Percentiles rank a stretch among this genome's conserved stretches.
phyloP scores from a whole-genome alignment of 2,888 invertebrate species.

The Papilio protenor region DNA sequence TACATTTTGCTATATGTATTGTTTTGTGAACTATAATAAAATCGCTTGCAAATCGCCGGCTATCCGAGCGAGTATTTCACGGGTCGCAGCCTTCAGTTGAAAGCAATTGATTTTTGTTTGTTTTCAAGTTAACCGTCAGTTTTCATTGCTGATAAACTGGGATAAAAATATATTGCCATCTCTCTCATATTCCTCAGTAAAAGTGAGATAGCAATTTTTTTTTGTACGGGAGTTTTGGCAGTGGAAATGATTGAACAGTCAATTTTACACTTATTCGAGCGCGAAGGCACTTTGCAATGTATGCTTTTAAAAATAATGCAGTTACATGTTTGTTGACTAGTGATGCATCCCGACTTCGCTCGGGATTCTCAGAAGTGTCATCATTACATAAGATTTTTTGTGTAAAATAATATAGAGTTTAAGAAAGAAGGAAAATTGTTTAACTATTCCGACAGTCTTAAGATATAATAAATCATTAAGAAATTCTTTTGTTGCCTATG shows the following conservation, averaged over 20 bases:
- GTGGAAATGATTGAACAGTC: neutral
- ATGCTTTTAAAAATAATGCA: neutral
- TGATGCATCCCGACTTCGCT: no score
- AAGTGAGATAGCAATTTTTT: neutral
- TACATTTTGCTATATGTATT: neutral
- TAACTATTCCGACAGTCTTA: neutral
- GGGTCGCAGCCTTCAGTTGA: neutral
- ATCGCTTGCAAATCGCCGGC: constrained; percentile 16
- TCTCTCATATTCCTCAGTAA: neutral
- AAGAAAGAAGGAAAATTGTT: neutral
- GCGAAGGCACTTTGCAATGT: neutral
- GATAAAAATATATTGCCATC: neutral
- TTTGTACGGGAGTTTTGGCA: no score
- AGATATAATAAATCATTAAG: neutral
- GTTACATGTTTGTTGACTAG: no score
- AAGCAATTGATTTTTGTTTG: constrained; percentile 14
- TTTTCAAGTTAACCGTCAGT: constrained; percentile 1
- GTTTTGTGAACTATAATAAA: constrained; percentile 1
- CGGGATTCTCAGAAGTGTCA: neutral
- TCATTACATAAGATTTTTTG: neutral
- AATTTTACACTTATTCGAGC: neutral
- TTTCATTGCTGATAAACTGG: neutral
- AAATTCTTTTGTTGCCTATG: constrained; percentile 3
- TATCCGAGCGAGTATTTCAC: constrained; percentile 18
- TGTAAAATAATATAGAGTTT: neutral